Conservation (phyloP, 2,797 vertebrate genomes). For the Lithobates sylvaticus region DNA sequence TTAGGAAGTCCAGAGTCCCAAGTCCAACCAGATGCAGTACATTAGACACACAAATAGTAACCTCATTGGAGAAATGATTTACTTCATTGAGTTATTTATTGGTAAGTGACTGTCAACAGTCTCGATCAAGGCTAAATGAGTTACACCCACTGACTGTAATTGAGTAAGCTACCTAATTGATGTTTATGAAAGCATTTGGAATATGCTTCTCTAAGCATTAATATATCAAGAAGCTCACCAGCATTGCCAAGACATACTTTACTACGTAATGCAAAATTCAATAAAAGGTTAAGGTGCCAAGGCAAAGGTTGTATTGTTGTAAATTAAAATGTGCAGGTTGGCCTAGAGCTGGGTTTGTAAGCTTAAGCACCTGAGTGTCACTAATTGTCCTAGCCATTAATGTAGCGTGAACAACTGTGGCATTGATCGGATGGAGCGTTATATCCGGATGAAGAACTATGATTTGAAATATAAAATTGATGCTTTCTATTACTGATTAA, state of each 20-base stretch:
- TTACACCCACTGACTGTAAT: slow-evolving; percentile 40
- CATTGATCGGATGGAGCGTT: not conserved
- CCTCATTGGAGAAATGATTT: not conserved
- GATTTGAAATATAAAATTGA: slow-evolving; percentile 1
- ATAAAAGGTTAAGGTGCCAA: slow-evolving; percentile 39
- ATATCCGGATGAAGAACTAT: not conserved
- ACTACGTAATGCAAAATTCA: slow-evolving; percentile 35
- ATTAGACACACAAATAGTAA: not conserved
- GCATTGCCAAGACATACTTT: slow-evolving; percentile 17
- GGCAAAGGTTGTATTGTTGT: slow-evolving; percentile 25
- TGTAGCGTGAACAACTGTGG: slow-evolving; percentile 21
- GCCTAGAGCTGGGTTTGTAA: not conserved
- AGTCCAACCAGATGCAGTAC: not conserved
- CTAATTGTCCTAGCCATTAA: slow-evolving; percentile 46
- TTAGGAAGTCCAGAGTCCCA: not conserved
- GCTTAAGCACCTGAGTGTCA: slow-evolving; percentile 15
- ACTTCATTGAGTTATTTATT: slow-evolving; percentile 33
- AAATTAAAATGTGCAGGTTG: slow-evolving; percentile 18
- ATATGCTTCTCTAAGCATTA: slow-evolving; percentile 45
- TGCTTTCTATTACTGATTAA: not conserved
- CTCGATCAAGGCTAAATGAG: slow-evolving; percentile 31
- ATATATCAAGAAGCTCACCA: slow-evolving; percentile 24
- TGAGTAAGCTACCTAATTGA: slow-evolving; percentile 37
- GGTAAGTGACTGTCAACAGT: slow-evolving; percentile 6
- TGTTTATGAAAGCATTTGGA: slow-evolving; percentile 49